Evolutionary conservation across 1,140 invertebrate species (phyloP).

Genomic region (Vanessa atalanta): DNA sequence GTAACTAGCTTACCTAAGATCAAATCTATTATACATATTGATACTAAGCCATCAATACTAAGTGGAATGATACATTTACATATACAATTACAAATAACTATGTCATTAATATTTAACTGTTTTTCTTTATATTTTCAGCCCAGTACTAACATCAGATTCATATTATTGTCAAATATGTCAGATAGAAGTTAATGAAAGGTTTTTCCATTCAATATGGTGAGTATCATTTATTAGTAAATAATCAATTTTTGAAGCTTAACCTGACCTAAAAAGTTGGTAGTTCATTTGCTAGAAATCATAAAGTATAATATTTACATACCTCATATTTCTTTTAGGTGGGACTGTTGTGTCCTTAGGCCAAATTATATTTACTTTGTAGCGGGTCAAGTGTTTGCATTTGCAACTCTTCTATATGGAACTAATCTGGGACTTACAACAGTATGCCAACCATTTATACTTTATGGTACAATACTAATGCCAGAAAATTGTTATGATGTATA

Average conservation of each 20-base stretch:
- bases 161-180: slow-evolving; percentile 74
- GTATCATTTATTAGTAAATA: slow-evolving; percentile 22
- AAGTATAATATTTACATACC: not conserved
- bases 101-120: not conserved
- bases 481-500: slow-evolving; percentile 88
- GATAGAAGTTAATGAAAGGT: slow-evolving; percentile 74
- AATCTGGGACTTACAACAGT: slow-evolving; percentile 87
- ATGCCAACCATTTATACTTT: slow-evolving; percentile 85
- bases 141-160: slow-evolving; percentile 71
- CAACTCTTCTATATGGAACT: slow-evolving; percentile 84
- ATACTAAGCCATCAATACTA: no score
- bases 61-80: no score
- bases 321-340: slow-evolving; percentile 81
- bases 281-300: not conserved
- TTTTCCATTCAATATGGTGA: slow-evolving; percentile 75
- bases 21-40: not conserved
- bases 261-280: not conserved
- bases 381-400: slow-evolving; percentile 82
- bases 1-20: slow-evolving; percentile 36
- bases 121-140: slow-evolving; percentile 54
- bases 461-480: slow-evolving; percentile 84
- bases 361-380: slow-evolving; percentile 84
- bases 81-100: no score
- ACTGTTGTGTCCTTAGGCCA: slow-evolving; percentile 85
- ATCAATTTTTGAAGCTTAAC: not conserved